A percentile compares a stretch with the other conserved stretches of the same genome.
phyloP scores from a whole-genome alignment of 2,113 vertebrate species.

The Neodon shergylaensis region DNA sequence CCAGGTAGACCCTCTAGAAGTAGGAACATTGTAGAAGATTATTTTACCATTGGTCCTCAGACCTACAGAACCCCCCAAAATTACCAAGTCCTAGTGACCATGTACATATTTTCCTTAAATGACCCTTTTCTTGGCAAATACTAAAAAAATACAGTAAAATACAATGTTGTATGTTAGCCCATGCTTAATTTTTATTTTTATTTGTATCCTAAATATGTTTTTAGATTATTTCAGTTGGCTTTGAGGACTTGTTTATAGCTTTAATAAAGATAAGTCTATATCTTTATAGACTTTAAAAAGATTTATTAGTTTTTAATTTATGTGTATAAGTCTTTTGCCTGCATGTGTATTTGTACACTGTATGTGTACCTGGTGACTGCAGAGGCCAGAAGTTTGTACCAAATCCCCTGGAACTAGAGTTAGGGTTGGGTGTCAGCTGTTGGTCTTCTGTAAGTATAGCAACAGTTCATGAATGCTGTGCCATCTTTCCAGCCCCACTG shows the following conservation, averaged over 20 bases:
- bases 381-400: neutral
- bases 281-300: neutral
- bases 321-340: neutral
- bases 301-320: neutral
- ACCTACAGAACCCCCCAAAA: too few relatives aligned
- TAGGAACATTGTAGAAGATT: neutral
- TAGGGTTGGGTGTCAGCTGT: neutral
- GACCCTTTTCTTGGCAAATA: neutral
- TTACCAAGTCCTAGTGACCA: neutral
- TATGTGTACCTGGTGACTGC: neutral
- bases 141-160: neutral
- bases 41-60: neutral
- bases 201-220: neutral
- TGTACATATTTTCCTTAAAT: neutral
- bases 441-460: neutral
- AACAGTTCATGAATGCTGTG: too few relatives aligned
- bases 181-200: neutral
- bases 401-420: neutral
- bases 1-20: neutral
- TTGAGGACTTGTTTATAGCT: neutral
- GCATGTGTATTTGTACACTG: neutral
- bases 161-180: neutral
- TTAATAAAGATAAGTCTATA: neutral
- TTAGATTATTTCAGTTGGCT: neutral
- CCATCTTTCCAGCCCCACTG: too few relatives aligned